A percentile compares a stretch with the other conserved stretches of the same genome.
These are phyloP conservation scores for Bedellia somnulentella DNA, from an alignment of 2,888 invertebrate genomes.

Conservation along the genomic window DNA sequence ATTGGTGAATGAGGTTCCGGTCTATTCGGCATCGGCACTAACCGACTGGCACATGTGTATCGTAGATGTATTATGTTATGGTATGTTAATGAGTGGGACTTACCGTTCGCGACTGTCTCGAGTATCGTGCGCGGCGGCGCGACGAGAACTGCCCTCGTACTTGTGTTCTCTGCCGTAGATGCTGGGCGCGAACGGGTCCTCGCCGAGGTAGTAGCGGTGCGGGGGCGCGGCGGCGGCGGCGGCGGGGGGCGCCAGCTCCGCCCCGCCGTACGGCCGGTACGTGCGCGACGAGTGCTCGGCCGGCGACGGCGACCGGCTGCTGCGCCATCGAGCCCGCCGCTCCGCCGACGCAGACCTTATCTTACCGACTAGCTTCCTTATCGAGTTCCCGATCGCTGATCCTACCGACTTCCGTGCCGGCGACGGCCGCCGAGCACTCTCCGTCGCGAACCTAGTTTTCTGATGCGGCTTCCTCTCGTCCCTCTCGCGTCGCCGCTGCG, in stretches of 20 bases:
- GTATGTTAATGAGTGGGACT: constrained; percentile 13
- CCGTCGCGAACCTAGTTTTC: constrained; percentile 68
- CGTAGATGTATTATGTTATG: background rate
- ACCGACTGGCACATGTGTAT: too few species aligned
- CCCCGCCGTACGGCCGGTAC: constrained; percentile 49
- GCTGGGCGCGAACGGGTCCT: constrained; percentile 83
- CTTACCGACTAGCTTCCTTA: constrained; percentile 80
- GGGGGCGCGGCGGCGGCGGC: constrained; percentile 45
- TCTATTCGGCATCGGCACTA: too few species aligned
- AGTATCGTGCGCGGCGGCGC: constrained; percentile 37
- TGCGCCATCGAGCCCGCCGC: constrained; percentile 67
- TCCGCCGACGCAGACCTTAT: constrained; percentile 72
- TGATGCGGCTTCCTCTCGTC: constrained; percentile 66
- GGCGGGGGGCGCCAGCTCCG: constrained; percentile 41
- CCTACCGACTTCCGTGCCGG: constrained; percentile 57
- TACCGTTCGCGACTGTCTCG: constrained; percentile 54
- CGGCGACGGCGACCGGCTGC: constrained; percentile 64
- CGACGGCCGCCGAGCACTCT: constrained; percentile 36
- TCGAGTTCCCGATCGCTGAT: constrained; percentile 74
- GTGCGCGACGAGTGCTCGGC: constrained; percentile 55
- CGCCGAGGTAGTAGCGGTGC: constrained; percentile 82
- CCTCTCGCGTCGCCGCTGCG: constrained; percentile 39
- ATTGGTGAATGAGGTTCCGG: too few species aligned
- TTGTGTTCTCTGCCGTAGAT: constrained; percentile 85
- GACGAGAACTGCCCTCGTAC: constrained; percentile 69